These are phyloP conservation scores for Eutrigla gurnardus DNA, from an alignment of 2,797 vertebrate species.

Conservation along the genomic window DNA sequence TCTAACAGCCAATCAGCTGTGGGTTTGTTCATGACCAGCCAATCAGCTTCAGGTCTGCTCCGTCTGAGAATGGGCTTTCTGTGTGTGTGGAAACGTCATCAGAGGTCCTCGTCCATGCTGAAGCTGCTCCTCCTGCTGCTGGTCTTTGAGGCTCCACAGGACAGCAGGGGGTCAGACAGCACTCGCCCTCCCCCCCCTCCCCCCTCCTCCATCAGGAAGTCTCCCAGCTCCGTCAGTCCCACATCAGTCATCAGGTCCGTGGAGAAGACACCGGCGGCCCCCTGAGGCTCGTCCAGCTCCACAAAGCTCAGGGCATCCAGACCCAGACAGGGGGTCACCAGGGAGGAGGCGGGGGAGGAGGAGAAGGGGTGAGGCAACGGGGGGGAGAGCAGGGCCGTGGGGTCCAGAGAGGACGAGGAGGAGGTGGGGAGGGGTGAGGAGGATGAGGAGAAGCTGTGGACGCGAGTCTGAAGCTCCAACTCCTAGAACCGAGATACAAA, in stretches of 20 bases:
- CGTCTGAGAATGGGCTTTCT: not conserved
- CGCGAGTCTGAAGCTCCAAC: constrained; percentile 89
- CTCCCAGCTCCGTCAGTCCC: constrained; percentile 78
- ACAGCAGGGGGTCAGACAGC: constrained; percentile 87
- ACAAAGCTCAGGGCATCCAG: constrained; percentile 84
- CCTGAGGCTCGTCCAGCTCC: constrained; percentile 82
- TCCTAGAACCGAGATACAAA: constrained; percentile 79
- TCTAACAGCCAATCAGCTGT: constrained; percentile 7
- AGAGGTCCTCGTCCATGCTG: constrained; percentile 90
- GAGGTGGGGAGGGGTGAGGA: constrained; percentile 63
- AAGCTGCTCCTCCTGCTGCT: constrained; percentile 89
- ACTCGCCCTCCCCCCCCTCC: constrained; percentile 34
- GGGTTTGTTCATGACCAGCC: not conserved
- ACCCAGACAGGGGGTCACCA: constrained; percentile 74
- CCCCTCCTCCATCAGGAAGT: constrained; percentile 87
- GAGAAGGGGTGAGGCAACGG: constrained; percentile 65
- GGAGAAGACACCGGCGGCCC: constrained; percentile 73
- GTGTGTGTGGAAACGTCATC: constrained; percentile 19
- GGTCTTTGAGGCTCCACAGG: constrained; percentile 85
- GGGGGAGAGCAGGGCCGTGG: constrained; percentile 66
- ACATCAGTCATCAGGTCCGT: constrained; percentile 81
- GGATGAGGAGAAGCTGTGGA: constrained; percentile 79
- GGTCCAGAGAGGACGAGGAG: constrained; percentile 68
- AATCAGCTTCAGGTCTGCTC: constrained; percentile 3
- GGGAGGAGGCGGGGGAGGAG: constrained; percentile 69